Percentiles rank a stretch among this genome's conserved stretches.
These are phyloP conservation scores for Epistrophe eligans DNA, from an alignment of 2,888 invertebrate species.

Conservation along the genomic window DNA sequence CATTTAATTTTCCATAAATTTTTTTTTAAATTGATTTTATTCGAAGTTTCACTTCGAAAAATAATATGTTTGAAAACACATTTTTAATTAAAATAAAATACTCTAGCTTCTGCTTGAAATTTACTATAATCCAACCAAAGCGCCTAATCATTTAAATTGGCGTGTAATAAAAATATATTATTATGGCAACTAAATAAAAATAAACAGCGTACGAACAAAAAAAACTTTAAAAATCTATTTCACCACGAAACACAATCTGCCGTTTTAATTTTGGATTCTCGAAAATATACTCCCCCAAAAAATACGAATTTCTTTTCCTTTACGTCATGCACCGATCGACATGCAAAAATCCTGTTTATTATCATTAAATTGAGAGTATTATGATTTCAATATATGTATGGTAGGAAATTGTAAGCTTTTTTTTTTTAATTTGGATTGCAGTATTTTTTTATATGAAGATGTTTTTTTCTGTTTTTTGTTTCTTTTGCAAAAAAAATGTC, in stretches of 20 bases:
- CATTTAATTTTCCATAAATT: no score
- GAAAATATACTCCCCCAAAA: conserved; percentile 23
- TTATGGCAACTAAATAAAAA: conserved; percentile 28
- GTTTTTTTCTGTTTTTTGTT: neutral
- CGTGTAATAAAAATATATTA: conserved; percentile 23
- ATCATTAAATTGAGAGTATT: conserved; percentile 9
- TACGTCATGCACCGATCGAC: conserved; percentile 23
- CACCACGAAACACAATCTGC: conserved; percentile 41
- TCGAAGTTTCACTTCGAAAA: no score
- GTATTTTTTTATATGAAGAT: neutral
- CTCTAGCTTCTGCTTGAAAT: neutral
- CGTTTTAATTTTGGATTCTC: conserved; percentile 39
- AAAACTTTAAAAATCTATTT: conserved; percentile 21
- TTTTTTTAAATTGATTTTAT: no score
- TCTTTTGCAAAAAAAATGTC: neutral
- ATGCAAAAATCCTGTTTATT: conserved; percentile 31
- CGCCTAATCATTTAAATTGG: conserved; percentile 9
- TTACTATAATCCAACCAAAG: neutral
- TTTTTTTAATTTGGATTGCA: neutral
- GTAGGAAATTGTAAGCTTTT: neutral
- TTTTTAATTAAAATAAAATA: neutral
- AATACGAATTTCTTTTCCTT: conserved; percentile 8
- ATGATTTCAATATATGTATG: neutral
- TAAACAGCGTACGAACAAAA: conserved; percentile 4
- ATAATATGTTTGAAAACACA: neutral